phyloP scores from a whole-genome alignment of 1,140 invertebrate genomes.

The Sitobion miscanthi region DNA sequence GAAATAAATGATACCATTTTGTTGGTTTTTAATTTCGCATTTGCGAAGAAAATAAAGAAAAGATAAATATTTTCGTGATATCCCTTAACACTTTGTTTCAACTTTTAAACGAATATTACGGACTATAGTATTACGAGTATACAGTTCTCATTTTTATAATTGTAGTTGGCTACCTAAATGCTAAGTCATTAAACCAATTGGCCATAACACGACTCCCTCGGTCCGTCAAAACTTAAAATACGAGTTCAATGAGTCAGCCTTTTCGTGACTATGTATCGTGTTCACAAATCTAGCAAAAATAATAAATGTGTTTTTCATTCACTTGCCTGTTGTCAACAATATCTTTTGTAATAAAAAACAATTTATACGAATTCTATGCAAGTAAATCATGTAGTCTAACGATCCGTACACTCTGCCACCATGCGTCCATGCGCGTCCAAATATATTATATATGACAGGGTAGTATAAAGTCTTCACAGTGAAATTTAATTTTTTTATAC shows the following conservation, averaged over 20 bases:
- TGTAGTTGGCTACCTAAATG: constrained; percentile 27
- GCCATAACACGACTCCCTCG: background rate
- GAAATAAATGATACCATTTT: too few species aligned
- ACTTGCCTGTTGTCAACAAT: background rate
- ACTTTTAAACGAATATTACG: background rate
- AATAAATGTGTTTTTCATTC: constrained; percentile 12
- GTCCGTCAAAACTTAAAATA: background rate
- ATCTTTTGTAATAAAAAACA: background rate
- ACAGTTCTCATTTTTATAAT: background rate
- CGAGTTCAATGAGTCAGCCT: constrained; percentile 44
- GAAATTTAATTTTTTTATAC: background rate
- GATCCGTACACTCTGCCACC: background rate
- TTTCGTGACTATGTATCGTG: constrained; percentile 28
- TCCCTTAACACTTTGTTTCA: background rate
- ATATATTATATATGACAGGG: background rate
- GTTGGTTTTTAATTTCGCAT: background rate
- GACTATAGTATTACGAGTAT: background rate
- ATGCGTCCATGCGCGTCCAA: background rate
- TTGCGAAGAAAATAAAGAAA: background rate
- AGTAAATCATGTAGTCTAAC: constrained; percentile 13
- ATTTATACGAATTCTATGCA: background rate
- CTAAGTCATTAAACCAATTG: constrained; percentile 47
- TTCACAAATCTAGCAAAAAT: constrained; percentile 27
- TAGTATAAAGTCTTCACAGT: background rate
- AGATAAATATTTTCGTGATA: background rate